Conservation (phyloP, 1,140 invertebrate genomes). For the Epicauta chinensis region DNA sequence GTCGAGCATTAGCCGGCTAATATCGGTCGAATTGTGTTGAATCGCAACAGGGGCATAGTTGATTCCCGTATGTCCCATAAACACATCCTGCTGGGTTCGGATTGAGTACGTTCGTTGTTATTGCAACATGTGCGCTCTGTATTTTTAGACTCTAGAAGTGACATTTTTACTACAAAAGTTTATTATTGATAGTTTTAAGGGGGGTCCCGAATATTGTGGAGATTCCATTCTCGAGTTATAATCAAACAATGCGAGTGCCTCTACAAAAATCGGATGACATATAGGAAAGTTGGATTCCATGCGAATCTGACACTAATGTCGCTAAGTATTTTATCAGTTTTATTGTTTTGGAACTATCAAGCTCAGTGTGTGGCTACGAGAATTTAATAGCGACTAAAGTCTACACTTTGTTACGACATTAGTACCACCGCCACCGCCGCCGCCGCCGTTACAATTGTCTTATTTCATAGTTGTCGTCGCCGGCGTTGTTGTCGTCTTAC, state of each 20-base stretch:
- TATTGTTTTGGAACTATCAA: conserved; percentile 38
- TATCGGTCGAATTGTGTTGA: too few relatives aligned
- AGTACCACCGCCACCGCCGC: not conserved
- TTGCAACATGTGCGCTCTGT: conserved; percentile 8
- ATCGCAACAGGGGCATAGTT: too few relatives aligned
- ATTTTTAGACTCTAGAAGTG: conserved; percentile 8
- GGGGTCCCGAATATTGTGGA: too few relatives aligned
- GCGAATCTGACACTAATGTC: conserved; percentile 38
- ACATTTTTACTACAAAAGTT: conserved; percentile 32
- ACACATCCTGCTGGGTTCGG: conserved; percentile 13
- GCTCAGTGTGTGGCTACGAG: conserved; percentile 15
- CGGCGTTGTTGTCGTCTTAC: conserved; percentile 37
- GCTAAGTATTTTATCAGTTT: conserved; percentile 42
- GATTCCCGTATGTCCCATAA: conserved; percentile 16
- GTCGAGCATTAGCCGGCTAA: too few relatives aligned
- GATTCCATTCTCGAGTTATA: too few relatives aligned
- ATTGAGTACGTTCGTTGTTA: conserved; percentile 7
- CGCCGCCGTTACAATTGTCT: conserved; percentile 10
- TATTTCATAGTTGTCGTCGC: not conserved
- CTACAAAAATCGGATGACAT: conserved; percentile 13
- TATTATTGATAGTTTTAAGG: conserved; percentile 32
- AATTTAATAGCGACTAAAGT: conserved; percentile 16
- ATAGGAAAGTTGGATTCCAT: conserved; percentile 26
- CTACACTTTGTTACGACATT: conserved; percentile 3
- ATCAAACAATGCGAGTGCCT: conserved; percentile 29